These are phyloP conservation scores for Andrena haemorrhoa DNA, from an alignment of 2,888 invertebrate genomes.

Conservation along the genomic window DNA sequence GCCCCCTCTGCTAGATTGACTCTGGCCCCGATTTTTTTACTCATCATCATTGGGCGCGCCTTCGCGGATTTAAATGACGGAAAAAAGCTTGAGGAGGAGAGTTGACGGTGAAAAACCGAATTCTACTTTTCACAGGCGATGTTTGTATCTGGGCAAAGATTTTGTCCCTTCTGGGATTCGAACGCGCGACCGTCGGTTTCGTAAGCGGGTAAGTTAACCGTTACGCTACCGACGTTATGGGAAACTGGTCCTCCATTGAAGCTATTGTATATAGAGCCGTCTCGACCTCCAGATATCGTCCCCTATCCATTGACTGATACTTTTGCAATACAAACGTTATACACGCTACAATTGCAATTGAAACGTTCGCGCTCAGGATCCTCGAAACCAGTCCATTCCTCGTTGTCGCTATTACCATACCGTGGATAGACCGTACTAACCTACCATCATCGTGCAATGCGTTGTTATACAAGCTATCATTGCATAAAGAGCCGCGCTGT, in stretches of 20 bases:
- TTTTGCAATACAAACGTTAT: too few relatives aligned
- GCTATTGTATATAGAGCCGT: neutral
- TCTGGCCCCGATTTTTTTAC: constrained; percentile 57
- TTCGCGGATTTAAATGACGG: neutral
- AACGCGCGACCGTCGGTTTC: constrained; percentile 62
- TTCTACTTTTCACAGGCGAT: neutral
- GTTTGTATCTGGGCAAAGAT: neutral
- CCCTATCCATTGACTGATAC: neutral
- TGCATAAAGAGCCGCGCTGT: constrained; percentile 36
- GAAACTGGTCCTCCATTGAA: neutral
- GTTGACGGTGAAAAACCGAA: constrained; percentile 12
- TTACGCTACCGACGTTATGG: constrained; percentile 62
- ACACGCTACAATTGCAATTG: neutral
- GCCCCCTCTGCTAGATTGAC: constrained; percentile 73
- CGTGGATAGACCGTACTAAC: constrained; percentile 35
- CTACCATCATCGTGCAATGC: constrained; percentile 42
- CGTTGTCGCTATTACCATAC: constrained; percentile 40
- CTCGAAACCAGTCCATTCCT: constrained; percentile 26
- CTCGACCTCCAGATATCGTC: neutral
- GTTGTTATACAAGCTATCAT: constrained; percentile 49
- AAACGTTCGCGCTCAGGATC: constrained; percentile 15
- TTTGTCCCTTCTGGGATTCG: constrained; percentile 36
- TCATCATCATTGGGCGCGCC: constrained; percentile 64
- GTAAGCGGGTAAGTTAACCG: constrained; percentile 54
- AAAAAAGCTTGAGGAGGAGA: neutral